Conservation (phyloP, 2,888 invertebrate species). For the Watsonalla binaria region DNA sequence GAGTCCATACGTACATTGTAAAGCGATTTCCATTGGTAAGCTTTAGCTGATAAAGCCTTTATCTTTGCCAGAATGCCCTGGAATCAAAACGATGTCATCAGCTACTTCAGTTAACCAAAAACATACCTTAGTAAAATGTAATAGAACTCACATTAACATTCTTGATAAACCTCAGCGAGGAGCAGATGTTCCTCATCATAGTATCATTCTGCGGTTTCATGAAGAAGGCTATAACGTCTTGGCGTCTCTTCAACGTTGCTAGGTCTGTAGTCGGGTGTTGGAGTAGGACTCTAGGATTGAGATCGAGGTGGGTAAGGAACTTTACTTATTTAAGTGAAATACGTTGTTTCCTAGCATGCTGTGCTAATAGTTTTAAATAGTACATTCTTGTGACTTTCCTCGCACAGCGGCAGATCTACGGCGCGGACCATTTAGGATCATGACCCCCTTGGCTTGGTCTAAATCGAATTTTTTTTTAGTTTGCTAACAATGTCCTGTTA, state of each 20-base stretch:
- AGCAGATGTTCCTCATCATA: conserved; percentile 79
- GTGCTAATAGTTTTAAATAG: too few relatives aligned
- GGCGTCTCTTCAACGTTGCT: conserved; percentile 78
- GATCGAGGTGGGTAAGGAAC: not conserved
- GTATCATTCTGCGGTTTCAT: conserved; percentile 79
- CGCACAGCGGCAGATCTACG: too few relatives aligned
- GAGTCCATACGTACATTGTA: conserved; percentile 77
- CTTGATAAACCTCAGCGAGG: conserved; percentile 79
- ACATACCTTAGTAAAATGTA: not conserved
- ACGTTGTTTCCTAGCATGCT: too few relatives aligned
- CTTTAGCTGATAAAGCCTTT: conserved; percentile 79
- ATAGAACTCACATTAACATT: conserved; percentile 77
- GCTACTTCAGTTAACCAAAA: not conserved
- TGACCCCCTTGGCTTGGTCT: too few relatives aligned
- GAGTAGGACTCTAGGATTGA: conserved; percentile 78
- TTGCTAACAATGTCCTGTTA: too few relatives aligned
- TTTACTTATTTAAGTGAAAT: too few relatives aligned
- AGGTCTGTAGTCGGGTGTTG: conserved; percentile 84
- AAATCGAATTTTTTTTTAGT: too few relatives aligned
- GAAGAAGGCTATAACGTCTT: conserved; percentile 85
- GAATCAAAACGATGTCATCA: conserved; percentile 12
- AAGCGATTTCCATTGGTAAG: conserved; percentile 83
- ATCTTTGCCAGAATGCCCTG: conserved; percentile 82
- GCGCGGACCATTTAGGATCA: too few relatives aligned
- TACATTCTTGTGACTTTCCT: too few relatives aligned